Evolutionary conservation across 1,140 invertebrate genomes (phyloP).

Genomic region (Lepidotrigona ventralis): DNA sequence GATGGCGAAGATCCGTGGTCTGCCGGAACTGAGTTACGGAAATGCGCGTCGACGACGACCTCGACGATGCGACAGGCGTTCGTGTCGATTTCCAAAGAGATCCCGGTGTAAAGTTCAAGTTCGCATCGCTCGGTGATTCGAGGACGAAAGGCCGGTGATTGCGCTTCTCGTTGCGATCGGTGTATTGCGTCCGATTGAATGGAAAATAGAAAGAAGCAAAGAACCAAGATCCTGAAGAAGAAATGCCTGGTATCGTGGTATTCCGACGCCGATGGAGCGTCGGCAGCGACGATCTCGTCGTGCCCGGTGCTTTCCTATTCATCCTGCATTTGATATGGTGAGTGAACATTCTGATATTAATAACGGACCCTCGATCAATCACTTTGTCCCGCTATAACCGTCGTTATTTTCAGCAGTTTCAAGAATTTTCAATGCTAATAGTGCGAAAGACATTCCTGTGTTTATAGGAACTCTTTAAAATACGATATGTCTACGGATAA

Average conservation of each 20-base stretch:
- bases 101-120: constrained; percentile 16
- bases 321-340: constrained; percentile 90
- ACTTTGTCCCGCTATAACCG: not conserved
- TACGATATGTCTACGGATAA: constrained; percentile 8
- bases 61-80: constrained; percentile 13
- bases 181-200: constrained; percentile 28
- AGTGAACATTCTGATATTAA: constrained; percentile 69
- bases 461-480: constrained; percentile 30
- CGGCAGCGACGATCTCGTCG: constrained; percentile 93
- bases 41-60: constrained; percentile 43
- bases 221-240: constrained; percentile 7
- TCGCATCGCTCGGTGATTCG: constrained; percentile 39
- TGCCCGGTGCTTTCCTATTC: constrained; percentile 89
- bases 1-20: constrained; percentile 10
- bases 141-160: not conserved
- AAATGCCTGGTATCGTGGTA: constrained; percentile 92
- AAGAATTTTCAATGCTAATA: not conserved
- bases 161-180: not conserved
- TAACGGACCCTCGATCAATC: constrained; percentile 10
- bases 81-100: constrained; percentile 10
- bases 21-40: not conserved
- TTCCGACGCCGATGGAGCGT: constrained; percentile 93
- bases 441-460: not conserved
- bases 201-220: constrained; percentile 17
- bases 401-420: not conserved